A percentile compares a stretch with the other conserved stretches of the same genome.
Evolutionary conservation across 2,797 vertebrate species (phyloP).

Genomic region (Squalus acanthias): DNA sequence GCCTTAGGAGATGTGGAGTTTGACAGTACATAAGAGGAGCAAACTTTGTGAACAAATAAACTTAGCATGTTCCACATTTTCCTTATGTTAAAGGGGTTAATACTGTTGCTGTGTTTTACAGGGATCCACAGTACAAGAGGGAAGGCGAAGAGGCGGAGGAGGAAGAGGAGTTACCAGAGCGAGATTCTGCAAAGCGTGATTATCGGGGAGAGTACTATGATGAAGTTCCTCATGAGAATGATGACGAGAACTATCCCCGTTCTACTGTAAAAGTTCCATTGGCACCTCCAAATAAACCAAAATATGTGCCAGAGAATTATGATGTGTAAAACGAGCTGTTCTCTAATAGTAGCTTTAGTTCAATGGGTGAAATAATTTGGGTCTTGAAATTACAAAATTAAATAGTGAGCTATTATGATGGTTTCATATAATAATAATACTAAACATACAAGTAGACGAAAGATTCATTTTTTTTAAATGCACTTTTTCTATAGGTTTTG

Average conservation of each 20-base stretch:
- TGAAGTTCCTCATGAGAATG: not conserved
- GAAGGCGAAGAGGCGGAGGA: not conserved
- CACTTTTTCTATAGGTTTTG: not conserved
- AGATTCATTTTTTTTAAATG: not conserved
- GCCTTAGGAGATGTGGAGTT: no score
- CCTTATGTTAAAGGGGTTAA: not conserved
- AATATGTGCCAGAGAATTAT: not conserved
- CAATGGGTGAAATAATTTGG: not conserved
- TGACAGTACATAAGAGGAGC: not conserved
- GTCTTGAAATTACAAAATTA: not conserved
- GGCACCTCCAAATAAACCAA: slow-evolving; percentile 5
- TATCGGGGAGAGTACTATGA: not conserved
- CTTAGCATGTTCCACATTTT: not conserved
- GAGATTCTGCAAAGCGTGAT: not conserved
- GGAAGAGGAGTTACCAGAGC: not conserved
- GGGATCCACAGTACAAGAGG: not conserved
- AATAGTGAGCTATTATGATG: not conserved
- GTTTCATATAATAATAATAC: not conserved
- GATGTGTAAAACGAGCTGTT: not conserved
- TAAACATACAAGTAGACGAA: no score
- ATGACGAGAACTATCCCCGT: not conserved
- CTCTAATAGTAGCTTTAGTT: not conserved
- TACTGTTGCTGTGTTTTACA: not conserved
- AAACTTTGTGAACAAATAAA: not conserved
- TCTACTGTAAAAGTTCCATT: not conserved